phyloP scores from a whole-genome alignment of 2,113 vertebrate genomes.

The Steatornis caripensis region DNA sequence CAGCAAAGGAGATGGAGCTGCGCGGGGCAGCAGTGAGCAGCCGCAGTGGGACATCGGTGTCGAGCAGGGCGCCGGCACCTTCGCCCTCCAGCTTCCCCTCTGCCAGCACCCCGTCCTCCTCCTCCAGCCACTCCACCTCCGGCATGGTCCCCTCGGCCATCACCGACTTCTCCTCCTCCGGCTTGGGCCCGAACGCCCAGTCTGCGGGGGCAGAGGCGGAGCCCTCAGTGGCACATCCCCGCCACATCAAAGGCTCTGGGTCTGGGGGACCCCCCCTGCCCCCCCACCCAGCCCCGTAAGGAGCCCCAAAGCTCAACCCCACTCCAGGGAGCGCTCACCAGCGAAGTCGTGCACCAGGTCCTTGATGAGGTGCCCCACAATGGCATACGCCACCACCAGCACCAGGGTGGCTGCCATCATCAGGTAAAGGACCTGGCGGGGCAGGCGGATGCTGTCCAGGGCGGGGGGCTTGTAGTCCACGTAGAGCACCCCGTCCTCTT shows the following conservation, averaged over 20 bases:
- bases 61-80: rapidly evolving
- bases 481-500: conserved; percentile 60
- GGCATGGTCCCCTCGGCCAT: conserved; percentile 44
- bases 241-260: background rate
- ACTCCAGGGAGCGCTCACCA: conserved; percentile 65
- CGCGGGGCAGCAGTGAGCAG: background rate
- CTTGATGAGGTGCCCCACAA: conserved; percentile 91
- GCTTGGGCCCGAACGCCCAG: conserved; percentile 83
- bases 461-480: conserved; percentile 83
- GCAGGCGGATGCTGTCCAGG: conserved; percentile 83
- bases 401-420: conserved; percentile 79
- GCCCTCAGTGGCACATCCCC: background rate
- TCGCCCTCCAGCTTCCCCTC: background rate
- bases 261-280: rapidly evolving
- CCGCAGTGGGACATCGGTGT: background rate
- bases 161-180: conserved; percentile 71
- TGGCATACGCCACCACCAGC: conserved; percentile 84
- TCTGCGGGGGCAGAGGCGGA: conserved; percentile 56
- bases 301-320: background rate
- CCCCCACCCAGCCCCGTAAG: rapidly evolving
- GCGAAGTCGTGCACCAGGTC: conserved; percentile 87
- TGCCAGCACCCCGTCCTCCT: background rate
- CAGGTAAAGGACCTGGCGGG: conserved; percentile 81
- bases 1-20: conserved; percentile 46
- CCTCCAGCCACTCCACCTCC: conserved; percentile 44